Conservation (phyloP, 2,113 vertebrate species). For the Siphamia tubifer region DNA sequence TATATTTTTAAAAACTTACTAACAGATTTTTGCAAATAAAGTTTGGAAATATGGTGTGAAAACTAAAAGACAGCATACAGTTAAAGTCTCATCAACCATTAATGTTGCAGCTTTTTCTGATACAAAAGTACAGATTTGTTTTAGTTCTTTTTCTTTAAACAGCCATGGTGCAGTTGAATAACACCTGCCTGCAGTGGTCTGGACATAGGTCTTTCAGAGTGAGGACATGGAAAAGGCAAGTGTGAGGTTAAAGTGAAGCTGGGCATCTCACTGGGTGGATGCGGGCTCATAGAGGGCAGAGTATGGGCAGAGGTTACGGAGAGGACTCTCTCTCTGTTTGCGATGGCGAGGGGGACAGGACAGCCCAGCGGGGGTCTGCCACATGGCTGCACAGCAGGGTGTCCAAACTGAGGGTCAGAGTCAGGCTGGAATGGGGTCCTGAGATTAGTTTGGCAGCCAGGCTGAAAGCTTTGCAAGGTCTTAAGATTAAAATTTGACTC, state of each 20-base stretch:
- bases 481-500: slow-evolving; percentile 28
- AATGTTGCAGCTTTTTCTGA: slow-evolving; percentile 14
- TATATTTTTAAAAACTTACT: no score
- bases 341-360: background rate
- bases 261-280: slow-evolving; percentile 1
- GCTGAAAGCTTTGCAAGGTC: slow-evolving; percentile 22
- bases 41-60: no score
- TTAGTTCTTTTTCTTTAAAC: no score
- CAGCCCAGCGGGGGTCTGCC: slow-evolving; percentile 3
- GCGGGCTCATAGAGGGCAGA: background rate
- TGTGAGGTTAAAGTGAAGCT: slow-evolving; percentile 6
- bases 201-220: slow-evolving; percentile 23
- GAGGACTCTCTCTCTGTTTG: background rate
- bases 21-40: no score
- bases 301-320: background rate
- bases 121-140: background rate
- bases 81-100: background rate
- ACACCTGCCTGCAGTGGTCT: slow-evolving; percentile 61
- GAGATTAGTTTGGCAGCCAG: slow-evolving; percentile 42
- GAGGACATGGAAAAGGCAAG: background rate
- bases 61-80: no score
- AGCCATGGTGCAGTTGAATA: background rate
- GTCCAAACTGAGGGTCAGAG: slow-evolving; percentile 8
- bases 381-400: slow-evolving; percentile 19
- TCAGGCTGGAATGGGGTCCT: background rate